Conservation (phyloP, 2,888 invertebrate species). For the Trissolcus brochymenae region DNA sequence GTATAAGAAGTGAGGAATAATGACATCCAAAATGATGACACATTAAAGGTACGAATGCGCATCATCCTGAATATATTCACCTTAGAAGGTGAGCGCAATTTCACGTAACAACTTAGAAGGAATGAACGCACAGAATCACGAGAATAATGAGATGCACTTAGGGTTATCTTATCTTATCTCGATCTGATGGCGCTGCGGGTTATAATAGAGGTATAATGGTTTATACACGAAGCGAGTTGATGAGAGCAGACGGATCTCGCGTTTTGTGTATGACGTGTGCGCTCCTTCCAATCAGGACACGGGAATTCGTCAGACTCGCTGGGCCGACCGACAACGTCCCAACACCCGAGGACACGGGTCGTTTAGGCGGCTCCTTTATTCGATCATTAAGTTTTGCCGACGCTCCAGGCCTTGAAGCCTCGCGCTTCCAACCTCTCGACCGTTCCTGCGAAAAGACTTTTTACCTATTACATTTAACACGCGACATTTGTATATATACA, state of each 20-base stretch:
- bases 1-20: no score
- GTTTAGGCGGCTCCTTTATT: slow-evolving; percentile 75
- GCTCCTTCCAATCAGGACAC: slow-evolving; percentile 62
- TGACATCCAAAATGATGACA: slow-evolving; percentile 3
- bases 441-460: slow-evolving; percentile 57
- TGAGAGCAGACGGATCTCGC: slow-evolving; percentile 37
- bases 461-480: slow-evolving; percentile 59
- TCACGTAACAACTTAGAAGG: slow-evolving; percentile 20
- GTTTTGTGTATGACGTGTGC: slow-evolving; percentile 60
- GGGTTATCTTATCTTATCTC: slow-evolving; percentile 26
- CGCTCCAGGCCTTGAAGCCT: slow-evolving; percentile 60
- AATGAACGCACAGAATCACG: slow-evolving; percentile 35
- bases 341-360: slow-evolving; percentile 74
- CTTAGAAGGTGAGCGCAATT: slow-evolving; percentile 24
- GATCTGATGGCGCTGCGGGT: slow-evolving; percentile 35
- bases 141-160: slow-evolving; percentile 48
- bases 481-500: slow-evolving; percentile 47
- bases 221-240: slow-evolving; percentile 30
- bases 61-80: no score
- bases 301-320: slow-evolving; percentile 56
- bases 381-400: slow-evolving; percentile 71
- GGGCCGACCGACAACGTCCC: slow-evolving; percentile 64
- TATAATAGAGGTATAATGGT: slow-evolving; percentile 46
- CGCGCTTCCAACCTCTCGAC: slow-evolving; percentile 27
- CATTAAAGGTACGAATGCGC: no score